Conservation (phyloP, 2,888 invertebrate genomes). For the Tridacna crocea region DNA sequence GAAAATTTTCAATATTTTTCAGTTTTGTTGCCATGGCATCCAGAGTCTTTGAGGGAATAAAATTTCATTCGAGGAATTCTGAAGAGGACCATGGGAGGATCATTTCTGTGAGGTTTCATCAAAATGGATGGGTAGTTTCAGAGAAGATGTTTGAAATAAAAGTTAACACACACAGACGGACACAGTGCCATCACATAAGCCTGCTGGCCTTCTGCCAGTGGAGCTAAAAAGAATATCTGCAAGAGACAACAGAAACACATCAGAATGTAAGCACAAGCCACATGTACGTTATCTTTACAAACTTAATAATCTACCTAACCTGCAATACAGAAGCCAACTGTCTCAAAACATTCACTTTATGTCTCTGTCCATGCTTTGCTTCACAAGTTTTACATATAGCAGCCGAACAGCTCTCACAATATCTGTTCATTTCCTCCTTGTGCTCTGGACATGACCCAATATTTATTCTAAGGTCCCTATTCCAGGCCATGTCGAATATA, state of each 20-base stretch:
- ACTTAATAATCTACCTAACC: constrained; percentile 61
- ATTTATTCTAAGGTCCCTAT: constrained; percentile 40
- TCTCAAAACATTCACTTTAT: constrained; percentile 51
- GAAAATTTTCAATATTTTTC: no score
- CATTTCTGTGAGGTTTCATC: no score
- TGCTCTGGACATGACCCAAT: constrained; percentile 52
- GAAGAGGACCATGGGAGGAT: no score
- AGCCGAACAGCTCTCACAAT: constrained; percentile 64
- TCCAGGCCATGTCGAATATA: constrained; percentile 66
- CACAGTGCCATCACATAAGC: no score
- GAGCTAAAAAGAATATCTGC: neutral
- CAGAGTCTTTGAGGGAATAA: no score
- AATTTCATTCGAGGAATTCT: no score
- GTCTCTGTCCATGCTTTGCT: constrained; percentile 40
- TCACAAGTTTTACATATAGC: constrained; percentile 62
- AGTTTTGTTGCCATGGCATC: no score
- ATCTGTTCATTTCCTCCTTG: constrained; percentile 49
- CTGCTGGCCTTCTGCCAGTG: neutral
- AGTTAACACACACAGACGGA: no score
- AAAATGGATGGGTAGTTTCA: no score
- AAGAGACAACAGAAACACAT: neutral
- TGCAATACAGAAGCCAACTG: constrained; percentile 54
- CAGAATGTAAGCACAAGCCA: no score
- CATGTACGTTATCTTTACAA: no score
- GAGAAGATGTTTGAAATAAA: no score